Evolutionary conservation across 2,797 vertebrate species (phyloP).

Genomic region (Dryobates pubescens): DNA sequence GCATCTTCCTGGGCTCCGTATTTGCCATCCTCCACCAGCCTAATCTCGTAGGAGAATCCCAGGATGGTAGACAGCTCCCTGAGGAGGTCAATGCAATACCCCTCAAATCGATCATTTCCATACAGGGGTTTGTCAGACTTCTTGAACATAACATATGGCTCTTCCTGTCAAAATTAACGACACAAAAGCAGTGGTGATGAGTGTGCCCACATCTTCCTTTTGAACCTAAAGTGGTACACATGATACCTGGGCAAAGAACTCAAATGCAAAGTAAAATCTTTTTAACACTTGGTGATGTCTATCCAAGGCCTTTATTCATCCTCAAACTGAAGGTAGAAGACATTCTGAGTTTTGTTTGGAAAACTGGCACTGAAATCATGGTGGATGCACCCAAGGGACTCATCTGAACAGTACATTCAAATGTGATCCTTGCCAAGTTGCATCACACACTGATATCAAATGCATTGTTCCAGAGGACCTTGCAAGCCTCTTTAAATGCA

Average conservation of each 20-base stretch:
- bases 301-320: background rate
- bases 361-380: background rate
- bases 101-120: slow-evolving; percentile 96
- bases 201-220: background rate
- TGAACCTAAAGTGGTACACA: background rate
- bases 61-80: slow-evolving; percentile 93
- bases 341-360: background rate
- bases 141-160: slow-evolving; percentile 98
- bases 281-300: background rate
- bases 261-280: background rate
- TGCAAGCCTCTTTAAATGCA: background rate
- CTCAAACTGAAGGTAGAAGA: background rate
- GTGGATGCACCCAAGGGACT: background rate
- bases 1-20: slow-evolving; percentile 95
- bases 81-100: slow-evolving; percentile 96
- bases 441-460: background rate
- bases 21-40: slow-evolving; percentile 93
- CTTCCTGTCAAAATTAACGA: slow-evolving; percentile 83
- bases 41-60: slow-evolving; percentile 95
- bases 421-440: background rate
- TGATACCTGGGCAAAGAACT: background rate
- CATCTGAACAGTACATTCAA: background rate
- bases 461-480: background rate
- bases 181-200: background rate
- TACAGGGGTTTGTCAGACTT: slow-evolving; percentile 97